These are phyloP conservation scores for Eucera pruinosa DNA, from an alignment of 2,888 invertebrate genomes.

Conservation along the genomic window DNA sequence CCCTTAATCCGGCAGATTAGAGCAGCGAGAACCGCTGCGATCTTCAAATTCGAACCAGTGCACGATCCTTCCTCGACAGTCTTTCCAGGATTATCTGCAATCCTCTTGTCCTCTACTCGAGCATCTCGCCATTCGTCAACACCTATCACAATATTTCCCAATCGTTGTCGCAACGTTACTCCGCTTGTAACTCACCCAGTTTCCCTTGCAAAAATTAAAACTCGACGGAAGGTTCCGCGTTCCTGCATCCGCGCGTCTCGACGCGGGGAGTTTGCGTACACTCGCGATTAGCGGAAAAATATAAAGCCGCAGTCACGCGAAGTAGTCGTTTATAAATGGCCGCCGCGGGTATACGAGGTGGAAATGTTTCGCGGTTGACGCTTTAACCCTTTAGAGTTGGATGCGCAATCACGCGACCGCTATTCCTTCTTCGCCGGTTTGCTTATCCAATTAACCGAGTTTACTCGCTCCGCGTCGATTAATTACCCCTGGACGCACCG, in stretches of 20 bases:
- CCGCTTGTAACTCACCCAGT: neutral
- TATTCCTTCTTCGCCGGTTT: slow-evolving; percentile 6
- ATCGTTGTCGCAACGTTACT: neutral
- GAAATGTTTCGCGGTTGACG: slow-evolving; percentile 43
- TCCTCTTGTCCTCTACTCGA: neutral
- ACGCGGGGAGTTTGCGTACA: neutral
- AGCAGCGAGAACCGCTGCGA: neutral
- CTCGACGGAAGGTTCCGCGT: neutral
- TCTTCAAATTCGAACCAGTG: neutral
- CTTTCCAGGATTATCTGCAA: neutral
- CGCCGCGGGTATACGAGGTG: slow-evolving; percentile 36
- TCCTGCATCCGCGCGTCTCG: slow-evolving; percentile 9
- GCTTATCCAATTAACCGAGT: slow-evolving; percentile 58
- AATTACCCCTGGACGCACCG: slow-evolving; percentile 34
- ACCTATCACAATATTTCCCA: slow-evolving; percentile 16
- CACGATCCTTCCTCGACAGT: neutral
- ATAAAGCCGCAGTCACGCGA: slow-evolving; percentile 56
- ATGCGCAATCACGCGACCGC: slow-evolving; percentile 36
- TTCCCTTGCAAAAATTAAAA: too few species aligned
- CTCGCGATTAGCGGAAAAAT: slow-evolving; percentile 49
- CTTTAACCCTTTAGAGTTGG: slow-evolving; percentile 33
- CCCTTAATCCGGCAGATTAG: neutral
- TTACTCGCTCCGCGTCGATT: slow-evolving; percentile 47
- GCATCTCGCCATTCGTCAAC: neutral
- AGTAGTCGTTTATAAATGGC: slow-evolving; percentile 53